Evolutionary conservation across 2,888 invertebrate genomes (phyloP).

Genomic region (Callyntrura sp.): DNA sequence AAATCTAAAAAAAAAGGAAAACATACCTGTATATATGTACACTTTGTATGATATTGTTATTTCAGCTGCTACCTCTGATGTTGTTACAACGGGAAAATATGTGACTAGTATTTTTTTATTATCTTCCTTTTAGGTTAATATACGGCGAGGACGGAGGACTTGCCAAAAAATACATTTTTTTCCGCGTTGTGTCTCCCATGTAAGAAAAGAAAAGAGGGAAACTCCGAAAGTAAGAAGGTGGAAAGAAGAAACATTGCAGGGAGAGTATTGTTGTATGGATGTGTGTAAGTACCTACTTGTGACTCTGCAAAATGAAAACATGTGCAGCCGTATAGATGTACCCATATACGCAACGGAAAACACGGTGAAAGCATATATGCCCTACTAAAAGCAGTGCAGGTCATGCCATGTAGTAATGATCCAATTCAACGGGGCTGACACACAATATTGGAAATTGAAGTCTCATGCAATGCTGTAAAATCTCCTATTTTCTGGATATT

Average conservation of each 20-base stretch:
- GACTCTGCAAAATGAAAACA: conserved; percentile 5
- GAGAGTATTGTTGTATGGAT: neutral
- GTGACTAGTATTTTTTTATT: conserved; percentile 43
- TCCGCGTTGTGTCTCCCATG: neutral
- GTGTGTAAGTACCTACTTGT: neutral
- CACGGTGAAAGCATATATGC: no score
- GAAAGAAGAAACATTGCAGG: neutral
- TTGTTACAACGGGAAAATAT: conserved; percentile 6
- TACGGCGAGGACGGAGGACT: conserved; percentile 15
- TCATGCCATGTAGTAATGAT: conserved; percentile 68
- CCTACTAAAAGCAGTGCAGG: conserved; percentile 38
- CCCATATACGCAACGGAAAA: neutral
- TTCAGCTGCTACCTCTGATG: neutral
- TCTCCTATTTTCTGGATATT: conserved; percentile 25
- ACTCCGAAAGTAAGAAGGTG: neutral
- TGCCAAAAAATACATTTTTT: neutral
- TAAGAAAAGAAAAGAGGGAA: neutral
- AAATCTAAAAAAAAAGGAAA: neutral
- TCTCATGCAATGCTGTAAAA: conserved; percentile 59
- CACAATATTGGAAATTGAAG: conserved; percentile 62
- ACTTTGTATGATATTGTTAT: neutral
- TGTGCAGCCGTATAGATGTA: no score
- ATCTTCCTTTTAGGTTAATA: conserved; percentile 44
- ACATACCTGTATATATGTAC: neutral
- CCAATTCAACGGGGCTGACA: conserved; percentile 59